Base-by-base conservation (phyloP, 2,888 invertebrate species). In the Yponomeuta plumbellus region DNA sequence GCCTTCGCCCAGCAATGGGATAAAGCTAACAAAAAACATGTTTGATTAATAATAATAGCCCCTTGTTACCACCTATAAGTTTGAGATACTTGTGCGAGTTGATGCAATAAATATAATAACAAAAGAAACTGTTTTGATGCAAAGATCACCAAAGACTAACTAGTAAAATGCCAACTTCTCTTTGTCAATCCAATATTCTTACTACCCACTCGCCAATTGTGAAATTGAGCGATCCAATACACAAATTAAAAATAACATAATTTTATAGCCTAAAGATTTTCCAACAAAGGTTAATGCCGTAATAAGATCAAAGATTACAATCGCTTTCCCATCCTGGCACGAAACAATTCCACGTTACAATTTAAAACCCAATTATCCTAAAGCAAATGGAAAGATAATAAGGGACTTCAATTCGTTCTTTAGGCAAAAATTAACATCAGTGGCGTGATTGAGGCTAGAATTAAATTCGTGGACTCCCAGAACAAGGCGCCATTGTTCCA, bases 401-500 rank as follows among this genome's bases (percentile, higher is more conserved):
- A 52, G 44, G 17, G 44, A 13, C 44, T 17, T 52, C 13, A 17
- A 52, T 52, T 52, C 44, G 44, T 52, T 13, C 20, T 6, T 62
- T 62, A 62, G 20, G 40, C n/a, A 39, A 62, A 62, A 62, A 62
- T 4, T 62, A 62, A 20, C 34, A 62, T 34, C 1, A 44, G 40
- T 11, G 44, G 44, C 20, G 63, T 21, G 2, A 66, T 59, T 20
- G 56, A 59, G 39, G 39, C 22, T 66, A 59, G 11, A 59, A 66
- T 66, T 8, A 66, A 11, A 22, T 59, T 66, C 6, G 34, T 21
- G n/a, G 65, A 58, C 23, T 44, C 83, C 85, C 88, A 88, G 74
- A 84, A 88, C 34, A 85, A 75, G 23, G 83, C 77, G 68, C 91
- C 92, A 74, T 91, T 87, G 75, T 93, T 93, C 92, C 93, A 92